phyloP scores from a whole-genome alignment of 2,113 vertebrate genomes.

The Dipodomys merriami region DNA sequence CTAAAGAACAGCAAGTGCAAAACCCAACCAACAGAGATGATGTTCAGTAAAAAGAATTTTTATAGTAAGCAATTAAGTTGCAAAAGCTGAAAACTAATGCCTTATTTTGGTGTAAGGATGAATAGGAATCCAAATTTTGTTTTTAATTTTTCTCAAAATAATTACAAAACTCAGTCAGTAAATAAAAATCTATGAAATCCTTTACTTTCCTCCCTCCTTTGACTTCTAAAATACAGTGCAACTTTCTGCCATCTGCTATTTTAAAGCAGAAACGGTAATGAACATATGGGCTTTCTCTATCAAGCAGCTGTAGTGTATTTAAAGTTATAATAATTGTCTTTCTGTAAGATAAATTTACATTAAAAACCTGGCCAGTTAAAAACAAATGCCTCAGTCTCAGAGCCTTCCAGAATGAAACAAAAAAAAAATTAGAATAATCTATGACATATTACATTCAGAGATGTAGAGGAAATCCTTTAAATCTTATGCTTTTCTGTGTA shows the following conservation, averaged over 20 bases:
- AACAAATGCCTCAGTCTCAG: conserved; percentile 79
- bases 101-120: conserved; percentile 55
- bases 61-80: conserved; percentile 64
- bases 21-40: conserved; percentile 53
- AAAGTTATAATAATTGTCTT: conserved; percentile 91
- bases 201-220: conserved; percentile 75
- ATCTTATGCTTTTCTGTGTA: conserved; percentile 47
- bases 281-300: conserved; percentile 90
- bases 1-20: conserved; percentile 63
- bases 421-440: conserved; percentile 77
- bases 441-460: conserved; percentile 58
- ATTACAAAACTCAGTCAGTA: conserved; percentile 76
- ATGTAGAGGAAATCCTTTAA: conserved; percentile 62
- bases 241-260: conserved; percentile 90
- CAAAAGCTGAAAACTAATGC: conserved; percentile 34
- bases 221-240: conserved; percentile 88
- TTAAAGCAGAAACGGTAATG: conserved; percentile 86
- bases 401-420: conserved; percentile 75
- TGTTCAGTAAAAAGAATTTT: conserved; percentile 62
- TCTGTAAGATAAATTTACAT: conserved; percentile 89
- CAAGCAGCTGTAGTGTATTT: conserved; percentile 90
- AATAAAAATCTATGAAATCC: conserved; percentile 75
- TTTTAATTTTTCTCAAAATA: conserved; percentile 72
- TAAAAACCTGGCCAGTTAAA: conserved; percentile 85
- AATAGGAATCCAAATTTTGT: conserved; percentile 51